A percentile compares a stretch with the other conserved stretches of the same genome.
phyloP scores from a whole-genome alignment of 2,113 vertebrate genomes.

The Epinephelus moara region DNA sequence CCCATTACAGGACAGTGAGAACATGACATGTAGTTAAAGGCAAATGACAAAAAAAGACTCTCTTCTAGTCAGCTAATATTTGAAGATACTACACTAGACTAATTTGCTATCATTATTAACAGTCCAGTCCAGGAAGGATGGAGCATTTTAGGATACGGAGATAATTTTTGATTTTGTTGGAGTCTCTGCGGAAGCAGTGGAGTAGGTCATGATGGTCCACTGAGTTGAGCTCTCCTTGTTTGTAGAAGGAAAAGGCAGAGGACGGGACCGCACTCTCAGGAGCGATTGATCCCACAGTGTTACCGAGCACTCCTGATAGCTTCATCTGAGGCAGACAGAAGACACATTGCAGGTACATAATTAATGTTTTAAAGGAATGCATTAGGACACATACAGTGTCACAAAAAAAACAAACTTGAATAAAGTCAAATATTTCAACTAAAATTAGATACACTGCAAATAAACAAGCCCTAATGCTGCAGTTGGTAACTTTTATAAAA shows the following conservation, averaged over 20 bases:
- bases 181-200: conserved; percentile 85
- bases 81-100: background rate
- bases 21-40: background rate
- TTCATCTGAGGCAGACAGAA: conserved; percentile 78
- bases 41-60: background rate
- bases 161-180: conserved; percentile 85
- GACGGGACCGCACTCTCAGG: conserved; percentile 64
- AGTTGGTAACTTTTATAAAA: no score
- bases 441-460: background rate
- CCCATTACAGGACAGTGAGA: background rate
- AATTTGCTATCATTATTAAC: conserved; percentile 37
- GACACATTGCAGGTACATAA: background rate
- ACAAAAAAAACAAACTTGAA: no score
- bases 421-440: background rate
- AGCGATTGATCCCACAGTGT: conserved; percentile 66
- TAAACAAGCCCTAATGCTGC: no score
- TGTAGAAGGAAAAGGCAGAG: conserved; percentile 55
- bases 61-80: background rate
- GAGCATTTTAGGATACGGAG: conserved; percentile 83
- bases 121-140: conserved; percentile 73
- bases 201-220: conserved; percentile 83
- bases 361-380: background rate
- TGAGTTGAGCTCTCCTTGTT: conserved; percentile 66
- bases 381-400: background rate
- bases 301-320: conserved; percentile 79